These are phyloP conservation scores for Rhagologus leucostigma DNA, from an alignment of 2,113 vertebrate species.

Conservation along the genomic window DNA sequence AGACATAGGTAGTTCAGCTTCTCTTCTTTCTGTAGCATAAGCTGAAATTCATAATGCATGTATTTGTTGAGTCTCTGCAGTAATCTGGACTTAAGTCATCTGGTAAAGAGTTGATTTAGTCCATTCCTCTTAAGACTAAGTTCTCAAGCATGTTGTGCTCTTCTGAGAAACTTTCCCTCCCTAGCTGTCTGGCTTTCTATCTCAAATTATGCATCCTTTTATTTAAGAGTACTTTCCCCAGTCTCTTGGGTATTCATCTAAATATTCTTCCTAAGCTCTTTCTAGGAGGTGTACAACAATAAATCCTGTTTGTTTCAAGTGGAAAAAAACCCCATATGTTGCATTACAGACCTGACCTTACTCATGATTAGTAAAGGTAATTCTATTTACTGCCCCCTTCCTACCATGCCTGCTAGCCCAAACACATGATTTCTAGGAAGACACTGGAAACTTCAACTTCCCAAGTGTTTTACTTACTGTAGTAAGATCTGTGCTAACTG, in stretches of 20 bases:
- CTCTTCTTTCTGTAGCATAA: neutral
- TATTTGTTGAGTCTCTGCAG: neutral
- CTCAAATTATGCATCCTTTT: neutral
- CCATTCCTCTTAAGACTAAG: neutral
- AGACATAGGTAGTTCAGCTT: neutral
- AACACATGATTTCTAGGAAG: neutral
- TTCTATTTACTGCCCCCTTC: neutral
- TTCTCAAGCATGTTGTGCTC: neutral
- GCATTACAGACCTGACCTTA: slow-evolving; percentile 29
- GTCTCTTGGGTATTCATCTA: neutral
- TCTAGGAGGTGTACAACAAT: slow-evolving; percentile 21
- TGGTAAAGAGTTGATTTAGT: neutral
- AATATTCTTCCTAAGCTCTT: slow-evolving; percentile 40
- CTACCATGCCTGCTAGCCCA: neutral
- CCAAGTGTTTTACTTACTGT: neutral
- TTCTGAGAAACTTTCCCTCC: neutral
- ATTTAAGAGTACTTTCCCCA: neutral
- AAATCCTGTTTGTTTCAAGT: slow-evolving; percentile 31
- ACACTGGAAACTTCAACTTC: neutral
- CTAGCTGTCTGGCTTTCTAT: neutral
- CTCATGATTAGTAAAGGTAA: slow-evolving; percentile 40
- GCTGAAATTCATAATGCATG: neutral
- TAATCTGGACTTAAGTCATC: neutral
- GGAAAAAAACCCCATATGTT: neutral
- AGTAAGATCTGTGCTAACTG: neutral